These are phyloP conservation scores for Pogonophryne albipinna DNA, from an alignment of 2,797 vertebrate genomes.

Conservation along the genomic window DNA sequence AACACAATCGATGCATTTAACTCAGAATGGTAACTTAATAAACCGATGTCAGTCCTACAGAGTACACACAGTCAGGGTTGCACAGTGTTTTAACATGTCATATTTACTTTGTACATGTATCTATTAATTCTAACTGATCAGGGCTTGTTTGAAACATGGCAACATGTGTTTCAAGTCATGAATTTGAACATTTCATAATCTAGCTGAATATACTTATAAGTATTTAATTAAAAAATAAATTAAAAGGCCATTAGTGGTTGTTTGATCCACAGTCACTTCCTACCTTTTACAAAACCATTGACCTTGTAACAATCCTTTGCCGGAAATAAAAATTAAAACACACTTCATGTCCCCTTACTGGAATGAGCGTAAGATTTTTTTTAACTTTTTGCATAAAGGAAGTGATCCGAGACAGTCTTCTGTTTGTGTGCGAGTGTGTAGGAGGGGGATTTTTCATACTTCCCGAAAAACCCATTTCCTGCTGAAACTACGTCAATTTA, in stretches of 20 bases:
- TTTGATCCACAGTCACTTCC: background rate
- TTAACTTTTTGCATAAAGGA: constrained; percentile 21
- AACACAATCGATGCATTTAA: constrained; percentile 19
- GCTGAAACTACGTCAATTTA: background rate
- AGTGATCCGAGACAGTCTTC: background rate
- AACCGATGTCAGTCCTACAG: constrained; percentile 24
- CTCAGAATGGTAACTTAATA: constrained; percentile 2
- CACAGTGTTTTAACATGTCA: constrained; percentile 2
- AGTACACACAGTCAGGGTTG: background rate
- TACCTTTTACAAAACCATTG: too few relatives aligned
- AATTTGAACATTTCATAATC: background rate
- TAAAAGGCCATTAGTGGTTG: too few relatives aligned
- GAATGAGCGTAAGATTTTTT: background rate
- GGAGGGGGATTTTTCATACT: background rate
- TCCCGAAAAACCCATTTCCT: background rate
- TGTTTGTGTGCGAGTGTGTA: constrained; percentile 3
- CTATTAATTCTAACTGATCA: background rate
- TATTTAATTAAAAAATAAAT: too few relatives aligned
- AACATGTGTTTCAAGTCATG: background rate
- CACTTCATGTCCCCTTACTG: background rate
- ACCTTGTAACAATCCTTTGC: background rate
- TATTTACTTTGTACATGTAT: background rate
- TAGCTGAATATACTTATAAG: background rate
- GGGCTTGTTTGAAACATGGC: background rate
- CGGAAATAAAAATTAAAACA: background rate